Percentiles rank a stretch among this genome's conserved stretches.
Conservation (phyloP, 2,888 invertebrate genomes). For the Antheraea assamensis region DNA sequence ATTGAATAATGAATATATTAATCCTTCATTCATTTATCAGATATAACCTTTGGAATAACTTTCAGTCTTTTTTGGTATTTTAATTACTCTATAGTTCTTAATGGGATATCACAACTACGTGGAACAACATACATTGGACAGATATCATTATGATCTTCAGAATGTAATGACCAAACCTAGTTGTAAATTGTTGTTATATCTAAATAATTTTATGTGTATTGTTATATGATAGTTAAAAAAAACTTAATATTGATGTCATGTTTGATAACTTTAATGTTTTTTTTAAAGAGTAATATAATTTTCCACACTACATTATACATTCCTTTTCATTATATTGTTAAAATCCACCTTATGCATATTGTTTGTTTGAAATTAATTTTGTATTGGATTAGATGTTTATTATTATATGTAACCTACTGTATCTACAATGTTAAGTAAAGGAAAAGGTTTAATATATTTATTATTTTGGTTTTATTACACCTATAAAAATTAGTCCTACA, state of each 20-base stretch:
- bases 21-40: conserved; percentile 55
- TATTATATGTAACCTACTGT: background rate
- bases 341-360: background rate
- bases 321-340: background rate
- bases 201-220: background rate
- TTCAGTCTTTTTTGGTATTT: conserved; percentile 69
- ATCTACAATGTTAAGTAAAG: background rate
- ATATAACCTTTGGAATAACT: conserved; percentile 53
- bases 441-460: background rate
- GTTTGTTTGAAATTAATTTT: background rate
- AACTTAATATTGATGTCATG: background rate
- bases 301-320: background rate
- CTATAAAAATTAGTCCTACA: too few relatives aligned
- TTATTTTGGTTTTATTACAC: background rate
- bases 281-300: too few relatives aligned
- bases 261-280: background rate
- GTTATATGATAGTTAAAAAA: background rate
- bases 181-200: background rate
- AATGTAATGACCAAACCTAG: background rate
- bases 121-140: conserved; percentile 17
- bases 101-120: conserved; percentile 45
- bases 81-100: conserved; percentile 63
- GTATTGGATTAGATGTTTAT: background rate
- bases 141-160: conserved; percentile 8
- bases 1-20: conserved; percentile 9